phyloP scores from a whole-genome alignment of 1,140 invertebrate genomes.

The Penaeus japonicus region DNA sequence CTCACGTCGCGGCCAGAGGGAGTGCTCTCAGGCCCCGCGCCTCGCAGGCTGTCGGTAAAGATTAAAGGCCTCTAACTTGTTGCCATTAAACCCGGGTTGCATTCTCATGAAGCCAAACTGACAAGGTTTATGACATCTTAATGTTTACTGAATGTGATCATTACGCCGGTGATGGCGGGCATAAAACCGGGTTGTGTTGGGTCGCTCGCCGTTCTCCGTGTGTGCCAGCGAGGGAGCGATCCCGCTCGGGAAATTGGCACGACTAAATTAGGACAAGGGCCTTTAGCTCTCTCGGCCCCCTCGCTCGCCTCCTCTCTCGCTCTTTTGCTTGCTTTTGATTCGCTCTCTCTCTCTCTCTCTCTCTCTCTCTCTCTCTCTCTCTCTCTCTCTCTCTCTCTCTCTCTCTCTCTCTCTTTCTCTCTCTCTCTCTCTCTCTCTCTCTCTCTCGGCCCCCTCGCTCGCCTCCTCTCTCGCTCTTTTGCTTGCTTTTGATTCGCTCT shows the following conservation, averaged over 20 bases:
- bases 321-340: neutral
- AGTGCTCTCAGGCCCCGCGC: no score
- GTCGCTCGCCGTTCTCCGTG: neutral
- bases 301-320: neutral
- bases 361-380: neutral
- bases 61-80: neutral
- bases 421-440: neutral
- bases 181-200: neutral
- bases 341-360: neutral
- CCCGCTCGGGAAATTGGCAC: neutral
- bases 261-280: neutral
- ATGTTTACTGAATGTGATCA: neutral
- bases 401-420: neutral
- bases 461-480: no score
- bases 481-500: no score
- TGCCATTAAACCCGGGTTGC: conserved; percentile 1
- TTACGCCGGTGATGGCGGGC: neutral
- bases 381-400: neutral
- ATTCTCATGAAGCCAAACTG: conserved; percentile 9
- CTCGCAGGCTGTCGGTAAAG: neutral
- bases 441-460: neutral
- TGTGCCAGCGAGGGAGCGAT: neutral
- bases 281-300: neutral
- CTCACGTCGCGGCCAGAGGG: no score
- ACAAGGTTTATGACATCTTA: conserved; percentile 11